phyloP scores from a whole-genome alignment of 2,113 vertebrate genomes.

The Loxodonta africana region DNA sequence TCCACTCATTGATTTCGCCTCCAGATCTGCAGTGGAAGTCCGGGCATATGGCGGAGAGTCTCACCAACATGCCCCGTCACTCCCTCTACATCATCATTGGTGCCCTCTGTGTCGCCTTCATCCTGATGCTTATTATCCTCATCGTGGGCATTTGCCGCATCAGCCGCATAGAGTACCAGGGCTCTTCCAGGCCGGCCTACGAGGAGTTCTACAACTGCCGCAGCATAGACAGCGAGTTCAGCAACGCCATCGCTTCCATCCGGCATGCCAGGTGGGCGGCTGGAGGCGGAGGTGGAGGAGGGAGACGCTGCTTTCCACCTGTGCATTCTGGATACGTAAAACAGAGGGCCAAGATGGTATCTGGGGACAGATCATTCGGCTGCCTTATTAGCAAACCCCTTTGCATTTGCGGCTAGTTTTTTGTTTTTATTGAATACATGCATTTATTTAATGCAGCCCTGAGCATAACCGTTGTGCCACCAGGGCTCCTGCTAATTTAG shows the following conservation, averaged over 20 bases:
- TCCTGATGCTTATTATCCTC: conserved; percentile 99
- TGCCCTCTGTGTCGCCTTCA: conserved; percentile 96
- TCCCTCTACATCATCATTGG: conserved; percentile 99
- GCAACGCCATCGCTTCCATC: conserved; percentile 97
- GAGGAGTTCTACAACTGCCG: conserved; percentile 99
- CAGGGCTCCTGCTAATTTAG: too few species aligned
- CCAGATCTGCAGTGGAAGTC: conserved; percentile 98
- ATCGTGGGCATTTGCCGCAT: conserved; percentile 99
- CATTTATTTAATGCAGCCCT: neutral
- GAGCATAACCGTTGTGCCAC: too few species aligned
- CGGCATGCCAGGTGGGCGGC: conserved; percentile 95
- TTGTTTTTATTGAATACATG: neutral
- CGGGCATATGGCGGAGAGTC: conserved; percentile 94
- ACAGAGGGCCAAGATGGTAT: too few species aligned
- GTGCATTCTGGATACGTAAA: neutral
- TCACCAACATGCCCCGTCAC: conserved; percentile 98
- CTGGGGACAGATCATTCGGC: neutral
- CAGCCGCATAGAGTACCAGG: conserved; percentile 99
- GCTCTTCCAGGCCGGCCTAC: conserved; percentile 96
- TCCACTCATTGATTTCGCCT: accelerated
- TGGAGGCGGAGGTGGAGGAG: neutral
- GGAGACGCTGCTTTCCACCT: neutral
- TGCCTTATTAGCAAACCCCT: neutral
- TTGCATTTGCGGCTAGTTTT: neutral
- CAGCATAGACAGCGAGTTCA: conserved; percentile 99